phyloP scores from a whole-genome alignment of 1,140 invertebrate genomes.

The Pseudomyrmex concolor region DNA sequence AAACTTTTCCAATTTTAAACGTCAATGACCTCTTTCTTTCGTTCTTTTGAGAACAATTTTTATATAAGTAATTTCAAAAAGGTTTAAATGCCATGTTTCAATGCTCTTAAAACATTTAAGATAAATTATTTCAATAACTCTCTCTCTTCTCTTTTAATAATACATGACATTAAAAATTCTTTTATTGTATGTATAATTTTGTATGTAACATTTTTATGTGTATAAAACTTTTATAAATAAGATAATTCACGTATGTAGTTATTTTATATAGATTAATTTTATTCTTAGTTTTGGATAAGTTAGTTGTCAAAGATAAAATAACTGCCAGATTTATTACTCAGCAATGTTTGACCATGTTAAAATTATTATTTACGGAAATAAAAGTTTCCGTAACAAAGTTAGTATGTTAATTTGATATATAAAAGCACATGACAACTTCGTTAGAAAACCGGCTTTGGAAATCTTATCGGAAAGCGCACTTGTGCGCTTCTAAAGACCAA shows the following conservation, averaged over 20 bases:
- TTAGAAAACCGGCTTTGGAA: slow-evolving; percentile 28
- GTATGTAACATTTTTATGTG: not conserved
- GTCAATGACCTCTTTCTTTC: not conserved
- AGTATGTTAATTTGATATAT: slow-evolving; percentile 8
- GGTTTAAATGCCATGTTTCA: not conserved
- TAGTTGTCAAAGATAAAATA: not conserved
- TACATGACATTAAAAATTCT: not conserved
- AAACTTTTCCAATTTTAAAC: slow-evolving; percentile 49
- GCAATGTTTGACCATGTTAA: not conserved
- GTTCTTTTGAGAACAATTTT: not conserved
- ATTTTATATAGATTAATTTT: not conserved
- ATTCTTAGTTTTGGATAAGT: not conserved
- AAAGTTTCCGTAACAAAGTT: not conserved
- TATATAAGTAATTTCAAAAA: not conserved
- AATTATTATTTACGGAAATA: slow-evolving; percentile 1
- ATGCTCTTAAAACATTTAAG: not conserved
- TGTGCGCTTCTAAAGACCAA: slow-evolving; percentile 1
- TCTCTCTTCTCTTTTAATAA: too few species aligned
- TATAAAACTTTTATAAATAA: not conserved
- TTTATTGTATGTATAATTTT: not conserved
- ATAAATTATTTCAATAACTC: not conserved
- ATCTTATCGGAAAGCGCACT: slow-evolving; percentile 8
- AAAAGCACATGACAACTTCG: slow-evolving; percentile 1
- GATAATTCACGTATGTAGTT: not conserved
- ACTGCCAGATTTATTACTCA: not conserved